Base-by-base conservation (phyloP, 2,888 invertebrate genomes). In the Mesodorylaimus sp. region DNA sequence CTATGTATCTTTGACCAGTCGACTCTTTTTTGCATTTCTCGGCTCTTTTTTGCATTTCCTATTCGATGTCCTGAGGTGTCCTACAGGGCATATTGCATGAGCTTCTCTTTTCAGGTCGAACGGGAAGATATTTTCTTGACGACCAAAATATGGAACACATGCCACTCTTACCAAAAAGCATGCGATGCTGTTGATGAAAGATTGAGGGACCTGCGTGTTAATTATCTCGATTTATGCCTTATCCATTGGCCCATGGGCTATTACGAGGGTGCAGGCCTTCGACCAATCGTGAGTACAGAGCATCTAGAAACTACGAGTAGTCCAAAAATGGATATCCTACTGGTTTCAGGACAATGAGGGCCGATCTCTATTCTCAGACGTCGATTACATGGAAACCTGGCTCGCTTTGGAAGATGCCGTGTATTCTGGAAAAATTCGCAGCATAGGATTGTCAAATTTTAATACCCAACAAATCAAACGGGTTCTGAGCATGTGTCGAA, bases 71-170 rank as follows among this genome's bases (percentile, higher is more conserved):
- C n/a, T n/a, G n/a, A n/a, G n/a, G n/a, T n/a, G n/a, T n/a, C n/a
- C n/a, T n/a, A n/a, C n/a, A n/a, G n/a, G n/a, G n/a, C n/a, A n/a
- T n/a, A n/a, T n/a, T n/a, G n/a, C n/a, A n/a, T n/a, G n/a, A n/a
- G n/a, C n/a, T n/a, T n/a, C n/a, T n/a, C n/a, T 42, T 13, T 26
- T 45, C n/a, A 50, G 52, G 45, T 53, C 21, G 50, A 61, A 57
- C 54, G 64, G 21, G 60, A 61, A 32, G 64, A 64, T 1, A 48
- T 65, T 21, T 64, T 64, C 57, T 57, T 64, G 49, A 65, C 62
- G 3, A 60, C 60, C 28, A 64, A 64, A 48, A 53, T 64, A 19
- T 64, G 64, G 64, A 65, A 65, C 53, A 61, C 61, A 2, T 63
- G 56, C 53, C 65, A 65, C 52, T 60, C 60, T n/a, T 56, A 54